A percentile compares a stretch with the other conserved stretches of the same genome.
Conservation (phyloP, 1,140 invertebrate species). For the Drosophila chauvacae region DNA sequence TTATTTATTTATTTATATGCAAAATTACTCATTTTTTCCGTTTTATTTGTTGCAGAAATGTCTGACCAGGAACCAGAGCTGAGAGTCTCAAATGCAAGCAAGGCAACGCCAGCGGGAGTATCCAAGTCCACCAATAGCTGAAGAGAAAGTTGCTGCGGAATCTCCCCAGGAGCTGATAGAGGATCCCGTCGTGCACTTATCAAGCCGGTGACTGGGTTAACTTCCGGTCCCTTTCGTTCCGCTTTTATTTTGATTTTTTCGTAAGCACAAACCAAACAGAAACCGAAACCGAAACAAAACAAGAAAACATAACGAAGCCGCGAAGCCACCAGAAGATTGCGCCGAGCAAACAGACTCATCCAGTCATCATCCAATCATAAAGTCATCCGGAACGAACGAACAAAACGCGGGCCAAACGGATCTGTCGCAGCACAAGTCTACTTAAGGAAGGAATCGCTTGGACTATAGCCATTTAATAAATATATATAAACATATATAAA, state of each 20-base stretch:
- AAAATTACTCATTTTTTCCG: not conserved
- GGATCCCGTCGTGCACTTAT: conserved; percentile 12
- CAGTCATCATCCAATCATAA: conserved; percentile 4
- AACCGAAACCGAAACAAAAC: not conserved
- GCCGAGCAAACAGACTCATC: conserved; percentile 14
- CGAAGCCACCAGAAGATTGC: not conserved
- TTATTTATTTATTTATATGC: not conserved
- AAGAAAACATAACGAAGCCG: not conserved
- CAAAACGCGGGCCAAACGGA: conserved; percentile 2
- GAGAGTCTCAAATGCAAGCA: conserved; percentile 63
- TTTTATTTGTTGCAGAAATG: conserved; percentile 57
- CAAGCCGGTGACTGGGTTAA: conserved; percentile 13
- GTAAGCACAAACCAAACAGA: conserved; percentile 24
- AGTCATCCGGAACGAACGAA: conserved; percentile 31
- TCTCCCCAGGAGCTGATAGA: conserved; percentile 25
- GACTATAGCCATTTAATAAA: conserved; percentile 21
- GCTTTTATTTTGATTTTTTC: not conserved
- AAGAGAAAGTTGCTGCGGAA: conserved; percentile 2
- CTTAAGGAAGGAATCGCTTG: conserved; percentile 36
- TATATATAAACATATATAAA: not conserved
- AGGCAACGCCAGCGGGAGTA: conserved; percentile 46
- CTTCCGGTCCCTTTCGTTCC: conserved; percentile 18
- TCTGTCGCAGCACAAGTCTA: conserved; percentile 38
- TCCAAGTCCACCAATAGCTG: conserved; percentile 40
- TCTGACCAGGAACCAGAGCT: conserved; percentile 57